Percentiles rank a stretch among this genome's conserved stretches.
Evolutionary conservation across 2,113 vertebrate genomes (phyloP).

Genomic region (Phrynosoma platyrhinos): DNA sequence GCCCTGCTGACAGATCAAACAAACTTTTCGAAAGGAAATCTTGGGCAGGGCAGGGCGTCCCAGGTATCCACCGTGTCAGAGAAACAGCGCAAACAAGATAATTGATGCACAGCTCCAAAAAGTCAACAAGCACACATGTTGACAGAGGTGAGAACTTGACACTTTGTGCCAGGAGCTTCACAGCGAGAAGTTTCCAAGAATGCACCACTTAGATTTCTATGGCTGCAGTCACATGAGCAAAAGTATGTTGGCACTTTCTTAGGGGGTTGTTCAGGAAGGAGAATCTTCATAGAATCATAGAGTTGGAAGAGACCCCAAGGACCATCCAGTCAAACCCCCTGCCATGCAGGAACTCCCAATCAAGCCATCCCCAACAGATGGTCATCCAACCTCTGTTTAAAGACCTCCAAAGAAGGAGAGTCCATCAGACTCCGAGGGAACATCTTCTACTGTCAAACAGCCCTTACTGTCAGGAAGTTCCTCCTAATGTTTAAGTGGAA

Average conservation of each 20-base stretch:
- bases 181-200: neutral
- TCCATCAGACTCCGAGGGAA: no score
- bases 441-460: no score
- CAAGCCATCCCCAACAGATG: no score
- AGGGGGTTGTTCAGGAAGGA: no score
- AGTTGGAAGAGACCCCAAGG: no score
- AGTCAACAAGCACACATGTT: conserved; percentile 16
- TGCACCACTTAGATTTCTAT: neutral
- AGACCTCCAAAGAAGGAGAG: no score
- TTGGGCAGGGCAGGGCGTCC: conserved; percentile 8
- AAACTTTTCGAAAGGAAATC: conserved; percentile 25
- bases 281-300: neutral
- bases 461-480: no score
- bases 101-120: neutral
- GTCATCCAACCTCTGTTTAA: no score
- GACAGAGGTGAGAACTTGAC: neutral
- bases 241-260: neutral
- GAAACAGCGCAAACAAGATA: neutral
- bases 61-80: conserved; percentile 29
- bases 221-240: neutral
- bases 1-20: conserved; percentile 51
- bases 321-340: no score
- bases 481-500: no score
- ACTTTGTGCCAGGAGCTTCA: neutral
- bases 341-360: no score